Evolutionary conservation across 2,888 invertebrate genomes (phyloP), one percentile per base, ranked within the genome.

Genomic region (Embidobia sp.): DNA sequence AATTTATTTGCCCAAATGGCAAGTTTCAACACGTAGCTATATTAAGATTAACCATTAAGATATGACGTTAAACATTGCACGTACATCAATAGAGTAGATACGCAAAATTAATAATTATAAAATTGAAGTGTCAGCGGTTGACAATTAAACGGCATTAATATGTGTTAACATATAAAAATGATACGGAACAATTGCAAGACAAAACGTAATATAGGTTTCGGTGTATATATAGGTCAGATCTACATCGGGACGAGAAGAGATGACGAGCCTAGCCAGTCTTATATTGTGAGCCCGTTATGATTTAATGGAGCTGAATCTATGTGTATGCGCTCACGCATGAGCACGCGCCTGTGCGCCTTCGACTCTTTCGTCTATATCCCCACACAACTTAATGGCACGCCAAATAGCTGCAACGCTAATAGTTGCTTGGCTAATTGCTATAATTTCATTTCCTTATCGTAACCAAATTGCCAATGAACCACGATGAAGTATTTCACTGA

Each of bases 391-490:
- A 77, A 72, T 77, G 66, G 77, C 77, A 66, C 70, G 70, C 70
- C 77, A 77, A 77, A 72, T 77, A 66, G 66, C 51, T 77, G 67
- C 77, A 67, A 61, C 77, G 57, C 72, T 72, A 77, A 77, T 77
- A 77, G 77, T 67, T 77, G 46, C 77, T 55, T 77, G 66, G 53
- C 72, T 77, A 77, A 77, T 77, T 77, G 77, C 77, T 72, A 63
- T 67, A 77, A 77, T 66, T 77, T 77, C 77, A 77, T 77, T 77
- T 77, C 77, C 77, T 70, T 66, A 69, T 77, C 70, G 72, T 66
- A 66, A 72, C 70, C 66, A 77, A 77, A 77, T 77, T 77, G 77
- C 64, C 77, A 77, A 77, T 77, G 70, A 70, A 77, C 77, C 77
- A 61, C 46, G 77, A 77, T 48, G 55, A 76, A 77, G 61, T 72